Conservation (phyloP, 2,113 vertebrate genomes). For the Baryphthengus martii region DNA sequence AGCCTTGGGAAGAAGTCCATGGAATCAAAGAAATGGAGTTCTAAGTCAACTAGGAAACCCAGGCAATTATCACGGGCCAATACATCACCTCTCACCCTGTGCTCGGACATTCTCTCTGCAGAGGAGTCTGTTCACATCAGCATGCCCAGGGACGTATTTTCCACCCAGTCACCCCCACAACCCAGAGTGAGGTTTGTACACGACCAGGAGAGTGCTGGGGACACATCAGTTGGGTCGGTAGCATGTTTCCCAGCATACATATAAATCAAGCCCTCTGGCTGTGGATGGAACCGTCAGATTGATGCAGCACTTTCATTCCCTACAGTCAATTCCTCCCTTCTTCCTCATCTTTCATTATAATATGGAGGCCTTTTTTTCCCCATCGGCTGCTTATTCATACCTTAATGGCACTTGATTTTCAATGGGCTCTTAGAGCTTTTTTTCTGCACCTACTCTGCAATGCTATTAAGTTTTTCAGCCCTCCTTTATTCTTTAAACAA, state of each 20-base stretch:
- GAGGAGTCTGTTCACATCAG: neutral
- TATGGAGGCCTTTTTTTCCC: rapidly evolving
- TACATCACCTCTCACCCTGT: neutral
- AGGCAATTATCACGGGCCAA: neutral
- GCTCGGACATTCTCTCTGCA: neutral
- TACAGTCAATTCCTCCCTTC: neutral
- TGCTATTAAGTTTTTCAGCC: rapidly evolving
- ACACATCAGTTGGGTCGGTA: rapidly evolving
- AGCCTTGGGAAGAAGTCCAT: neutral
- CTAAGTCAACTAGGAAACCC: neutral
- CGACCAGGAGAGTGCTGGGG: neutral
- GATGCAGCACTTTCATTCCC: neutral
- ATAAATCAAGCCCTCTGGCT: neutral
- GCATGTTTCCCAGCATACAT: neutral
- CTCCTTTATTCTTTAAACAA: neutral
- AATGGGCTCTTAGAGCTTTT: neutral
- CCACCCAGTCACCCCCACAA: neutral
- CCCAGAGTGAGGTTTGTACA: neutral
- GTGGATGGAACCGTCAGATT: neutral
- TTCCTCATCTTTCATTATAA: neutral
- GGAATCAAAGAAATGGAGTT: neutral
- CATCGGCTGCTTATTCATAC: neutral
- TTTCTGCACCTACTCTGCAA: neutral
- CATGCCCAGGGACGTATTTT: neutral
- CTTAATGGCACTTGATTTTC: slow-evolving; percentile 1